Evolutionary conservation across 2,797 vertebrate species (phyloP), one percentile per base, ranked within the genome.

Genomic region (Acanthurus lineatus): DNA sequence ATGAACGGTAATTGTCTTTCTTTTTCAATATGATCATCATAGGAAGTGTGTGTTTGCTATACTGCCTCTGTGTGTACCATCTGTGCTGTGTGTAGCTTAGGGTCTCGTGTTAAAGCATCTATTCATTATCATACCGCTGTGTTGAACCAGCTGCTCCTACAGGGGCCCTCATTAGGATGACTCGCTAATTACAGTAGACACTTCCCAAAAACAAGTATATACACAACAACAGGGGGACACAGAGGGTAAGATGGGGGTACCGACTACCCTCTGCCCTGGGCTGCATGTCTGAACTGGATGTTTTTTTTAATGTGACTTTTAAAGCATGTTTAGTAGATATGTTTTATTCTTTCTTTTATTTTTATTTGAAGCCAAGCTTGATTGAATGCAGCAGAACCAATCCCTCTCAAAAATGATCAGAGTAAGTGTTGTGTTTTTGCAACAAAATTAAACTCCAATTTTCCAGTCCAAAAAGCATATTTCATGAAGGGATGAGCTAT

Each of bases 41-140:
- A 35, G 47, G 9, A 54, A 20, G 32, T 38, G 54, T 12, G n/a
- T 32, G 48, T 40, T 40, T 40, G 38, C 56, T 67, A 19, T 20
- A 6, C 44, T 44, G 32, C 22, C 28, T 51, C 25, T 77, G 73
- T 76, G 63, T 77, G 59, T 52, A 63, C 72, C 92, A 93, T 86
- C 91, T 91, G 89, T 90, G 69, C 81, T 73, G 63, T 81, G 73
- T 79, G 54, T 44, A n/a, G 68, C 52, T 75, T 72, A 70, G 64
- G 54, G 86, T 77, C 38, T 61, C 42, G 19, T 66, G 79, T 67
- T 28, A 5, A 74, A 28, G 48, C 6, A 17, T 91, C 93, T 62
- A 90, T 91, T 94, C 93, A 95, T 96, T 94, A 95, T 91, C 94
- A 95, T 96, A 94, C 94, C 90, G 91, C 59, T 22, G 60, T 53